Evolutionary conservation across 2,113 vertebrate genomes (phyloP).

Genomic region (Gasterosteus nipponicus): DNA sequence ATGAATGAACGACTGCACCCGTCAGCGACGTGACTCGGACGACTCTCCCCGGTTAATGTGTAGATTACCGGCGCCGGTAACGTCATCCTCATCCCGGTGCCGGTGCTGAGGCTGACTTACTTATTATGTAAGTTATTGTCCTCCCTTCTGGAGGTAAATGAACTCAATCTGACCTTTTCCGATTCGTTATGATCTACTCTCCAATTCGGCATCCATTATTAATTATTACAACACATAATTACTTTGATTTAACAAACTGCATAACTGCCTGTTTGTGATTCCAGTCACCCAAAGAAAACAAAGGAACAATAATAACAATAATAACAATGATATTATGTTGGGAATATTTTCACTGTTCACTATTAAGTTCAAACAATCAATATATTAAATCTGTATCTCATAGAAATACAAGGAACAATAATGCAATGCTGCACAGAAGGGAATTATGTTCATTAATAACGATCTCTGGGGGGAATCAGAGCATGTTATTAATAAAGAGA

Average conservation of each 20-base stretch:
- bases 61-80: too few species aligned
- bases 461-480: not conserved
- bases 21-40: conserved; percentile 33
- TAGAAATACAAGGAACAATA: not conserved
- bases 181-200: too few species aligned
- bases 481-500: conserved; percentile 5
- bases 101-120: not conserved
- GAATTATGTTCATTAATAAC: too few species aligned
- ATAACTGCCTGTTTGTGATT: not conserved
- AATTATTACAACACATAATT: not conserved
- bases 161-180: rapidly evolving
- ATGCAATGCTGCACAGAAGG: not conserved
- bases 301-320: not conserved
- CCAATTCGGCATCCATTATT: not conserved
- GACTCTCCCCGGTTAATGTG: not conserved
- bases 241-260: not conserved
- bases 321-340: not conserved
- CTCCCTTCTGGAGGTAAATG: not conserved
- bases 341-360: not conserved
- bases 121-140: not conserved
- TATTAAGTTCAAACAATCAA: not conserved
- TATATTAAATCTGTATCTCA: not conserved
- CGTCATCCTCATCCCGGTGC: not conserved
- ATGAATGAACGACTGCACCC: conserved; percentile 45
- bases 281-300: not conserved